Percentiles rank a stretch among this genome's conserved stretches.
Evolutionary conservation across 2,888 invertebrate genomes (phyloP).

Genomic region (Apeira syringaria): DNA sequence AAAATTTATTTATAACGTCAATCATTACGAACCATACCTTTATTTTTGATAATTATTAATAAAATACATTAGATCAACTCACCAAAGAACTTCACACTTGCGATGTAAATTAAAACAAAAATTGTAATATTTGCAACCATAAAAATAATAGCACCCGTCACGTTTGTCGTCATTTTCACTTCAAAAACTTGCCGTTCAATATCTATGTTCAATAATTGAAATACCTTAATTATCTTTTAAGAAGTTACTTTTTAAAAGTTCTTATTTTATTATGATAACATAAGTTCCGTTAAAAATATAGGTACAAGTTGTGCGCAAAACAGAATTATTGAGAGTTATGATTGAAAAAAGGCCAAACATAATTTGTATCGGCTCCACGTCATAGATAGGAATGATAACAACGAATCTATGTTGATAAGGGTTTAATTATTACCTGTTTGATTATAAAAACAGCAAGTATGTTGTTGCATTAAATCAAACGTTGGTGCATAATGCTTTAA

Average conservation of each 20-base stretch:
- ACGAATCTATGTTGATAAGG: constrained; percentile 7
- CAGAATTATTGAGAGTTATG: background rate
- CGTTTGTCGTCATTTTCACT: constrained; percentile 40
- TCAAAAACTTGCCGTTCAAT: too few relatives aligned
- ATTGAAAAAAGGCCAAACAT: background rate
- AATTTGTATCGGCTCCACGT: constrained; percentile 1
- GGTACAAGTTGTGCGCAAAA: constrained; percentile 4
- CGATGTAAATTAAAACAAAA: constrained; percentile 57
- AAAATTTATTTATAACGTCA: too few relatives aligned
- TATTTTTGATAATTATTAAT: too few relatives aligned
- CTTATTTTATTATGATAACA: too few relatives aligned
- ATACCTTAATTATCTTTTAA: too few relatives aligned
- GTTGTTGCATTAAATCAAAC: too few relatives aligned
- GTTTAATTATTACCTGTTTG: constrained; percentile 7
- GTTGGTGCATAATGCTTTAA: too few relatives aligned
- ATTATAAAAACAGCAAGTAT: background rate
- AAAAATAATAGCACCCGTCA: constrained; percentile 49
- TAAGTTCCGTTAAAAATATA: too few relatives aligned
- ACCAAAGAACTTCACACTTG: constrained; percentile 59
- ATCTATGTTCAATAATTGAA: too few relatives aligned
- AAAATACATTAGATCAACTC: too few relatives aligned
- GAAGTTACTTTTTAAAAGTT: too few relatives aligned
- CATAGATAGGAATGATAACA: constrained; percentile 7
- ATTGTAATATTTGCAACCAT: constrained; percentile 53
- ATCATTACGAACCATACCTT: too few relatives aligned